Base-by-base conservation (phyloP, 2,797 vertebrate species). In the Pseudotriccus pelzelni region DNA sequence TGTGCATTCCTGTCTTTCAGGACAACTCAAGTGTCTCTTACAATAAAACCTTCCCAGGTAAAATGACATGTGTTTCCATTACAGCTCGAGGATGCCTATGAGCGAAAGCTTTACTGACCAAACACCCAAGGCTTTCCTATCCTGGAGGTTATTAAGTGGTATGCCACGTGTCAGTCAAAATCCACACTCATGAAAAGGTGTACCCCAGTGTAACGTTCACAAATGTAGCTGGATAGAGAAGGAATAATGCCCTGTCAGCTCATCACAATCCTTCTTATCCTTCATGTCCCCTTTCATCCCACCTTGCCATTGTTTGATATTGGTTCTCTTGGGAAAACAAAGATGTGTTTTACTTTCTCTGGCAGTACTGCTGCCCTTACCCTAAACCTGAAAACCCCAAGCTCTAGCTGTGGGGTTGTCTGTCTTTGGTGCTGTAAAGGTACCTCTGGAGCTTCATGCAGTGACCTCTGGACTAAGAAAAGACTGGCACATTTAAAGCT, bases 1-100 rank as follows among this genome's bases (percentile, higher is more conserved):
- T 58, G 63, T 81, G 62, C 44, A n/a, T 76, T 86, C 66, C 56
- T 82, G 47, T 60, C 87, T 91, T 91, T 87, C 79, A 94, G 91
- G 83, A 88, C 67, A 60, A 18, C 37, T 76, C 73, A 76, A 63
- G 37, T 55, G 49, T 84, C 83, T 94, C 78, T 88, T 69, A 50
- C 46, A 90, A 36, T 79, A 79, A 90, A 92, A 79, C 32, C 34
- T 74, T 83, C 50, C 2, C 6, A 77, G 56, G 60, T 68, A 81
- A 94, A 89, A 53, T 87, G 80, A 76, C 36, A 39, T 58, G 34
- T 76, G 37, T 86, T 94, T 91, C 89, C 36, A 24, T 24, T 87
- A 46, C 16, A 67, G 37, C n/a, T 60, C 84, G 63, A 88, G 74
- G 50, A 81, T 52, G 27, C 41, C 82, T 75, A 2, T 13, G 46